Evolutionary conservation across 2,888 invertebrate species (phyloP), one percentile per base, ranked within the genome.

Genomic region (Chloromyia formosa): DNA sequence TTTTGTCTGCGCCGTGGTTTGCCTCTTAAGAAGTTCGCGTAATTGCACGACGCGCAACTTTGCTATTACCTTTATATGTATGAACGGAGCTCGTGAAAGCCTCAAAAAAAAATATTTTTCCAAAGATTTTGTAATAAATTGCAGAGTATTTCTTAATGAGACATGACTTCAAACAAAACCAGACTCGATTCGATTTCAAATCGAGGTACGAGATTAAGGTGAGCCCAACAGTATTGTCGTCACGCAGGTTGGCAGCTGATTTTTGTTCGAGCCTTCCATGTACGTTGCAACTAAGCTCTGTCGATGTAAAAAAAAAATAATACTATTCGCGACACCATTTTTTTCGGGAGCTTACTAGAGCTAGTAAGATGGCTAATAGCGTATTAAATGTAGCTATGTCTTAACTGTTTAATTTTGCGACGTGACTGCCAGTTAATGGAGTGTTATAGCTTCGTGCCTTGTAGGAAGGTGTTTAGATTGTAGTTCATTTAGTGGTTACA

Each of bases 111-210:
- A 27, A 58, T 40, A 58, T 23, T 71, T 66, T 49, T 14, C 42
- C 22, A 42, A n/a, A 40, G 56, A 71, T 71, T 71, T 71, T 71
- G 71, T 58, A 71, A 71, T 56, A 53, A 66, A 71, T 71, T 20
- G 71, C 66, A 35, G 27, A 35, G 27, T 35, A 66, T 71, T 71
- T 71, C 71, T 58, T 49, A 71, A 71, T 58, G 71, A 58, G 20
- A 71, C 42, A 40, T 40, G 71, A 66, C 66, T 45, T 12, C 27
- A 27, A 62, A 62, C 16, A 62, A 62, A 62, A 62, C 12, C 62
- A 16, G 3, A 40, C 12, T 16, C 16, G 40, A 16, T 40, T 62
- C 14, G 40, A 62, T 62, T 62, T 16, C 62, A 14, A 62, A 22
- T 18, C 9, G 20, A 20, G 10, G 5, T 56, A 56, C 22, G 10